phyloP scores from a whole-genome alignment of 2,797 vertebrate species.

The Enteromius thamalakanensis region DNA sequence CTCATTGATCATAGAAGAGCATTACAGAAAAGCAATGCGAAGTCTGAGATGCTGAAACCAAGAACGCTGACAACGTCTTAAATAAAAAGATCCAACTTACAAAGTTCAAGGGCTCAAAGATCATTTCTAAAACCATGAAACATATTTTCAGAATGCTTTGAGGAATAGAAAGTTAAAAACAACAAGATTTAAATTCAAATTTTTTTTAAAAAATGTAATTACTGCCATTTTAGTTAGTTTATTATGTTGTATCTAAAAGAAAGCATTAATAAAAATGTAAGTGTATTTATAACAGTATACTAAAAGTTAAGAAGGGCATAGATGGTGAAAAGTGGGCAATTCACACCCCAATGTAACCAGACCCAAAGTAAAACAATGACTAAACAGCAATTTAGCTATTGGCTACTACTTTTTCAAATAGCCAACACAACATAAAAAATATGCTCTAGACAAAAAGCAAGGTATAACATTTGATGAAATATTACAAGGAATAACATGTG shows the following conservation, averaged over 20 bases:
- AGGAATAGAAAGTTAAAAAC: neutral
- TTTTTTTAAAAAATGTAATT: neutral
- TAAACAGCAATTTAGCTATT: neutral
- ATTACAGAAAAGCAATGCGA: neutral
- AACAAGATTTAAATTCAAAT: neutral
- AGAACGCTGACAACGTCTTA: neutral
- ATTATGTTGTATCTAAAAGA: neutral
- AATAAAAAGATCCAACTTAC: neutral
- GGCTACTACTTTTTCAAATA: neutral
- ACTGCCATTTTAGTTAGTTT: neutral
- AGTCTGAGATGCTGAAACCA: slow-evolving; percentile 20
- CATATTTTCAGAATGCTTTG: neutral
- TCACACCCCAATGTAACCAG: neutral
- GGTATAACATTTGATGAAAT: neutral
- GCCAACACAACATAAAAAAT: neutral
- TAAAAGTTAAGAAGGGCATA: neutral
- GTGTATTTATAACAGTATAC: neutral
- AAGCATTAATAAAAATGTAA: neutral
- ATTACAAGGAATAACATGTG: neutral
- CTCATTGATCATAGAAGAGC: slow-evolving; percentile 39
- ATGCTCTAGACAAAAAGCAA: neutral
- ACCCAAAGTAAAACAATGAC: neutral
- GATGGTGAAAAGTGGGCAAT: neutral
- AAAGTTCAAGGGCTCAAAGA: neutral
- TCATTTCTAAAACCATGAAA: neutral